Conservation (phyloP, 2,797 vertebrate genomes). For the Coregonus suidteri region DNA sequence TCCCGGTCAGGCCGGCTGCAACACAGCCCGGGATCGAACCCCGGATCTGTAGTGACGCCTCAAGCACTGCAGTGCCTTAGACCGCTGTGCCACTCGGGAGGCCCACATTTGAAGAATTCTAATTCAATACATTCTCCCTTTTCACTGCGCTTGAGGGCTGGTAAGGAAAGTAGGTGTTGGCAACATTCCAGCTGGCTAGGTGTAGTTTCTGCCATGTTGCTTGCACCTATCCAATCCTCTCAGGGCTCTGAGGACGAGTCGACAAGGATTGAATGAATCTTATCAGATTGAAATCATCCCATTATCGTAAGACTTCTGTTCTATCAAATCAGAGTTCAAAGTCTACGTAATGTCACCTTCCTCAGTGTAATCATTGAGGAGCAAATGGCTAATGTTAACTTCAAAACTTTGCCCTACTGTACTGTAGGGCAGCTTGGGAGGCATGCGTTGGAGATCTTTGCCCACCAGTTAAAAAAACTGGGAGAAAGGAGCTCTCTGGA, state of each 20-base stretch:
- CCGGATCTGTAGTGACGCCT: too few species aligned
- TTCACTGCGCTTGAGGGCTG: too few species aligned
- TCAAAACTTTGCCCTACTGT: neutral
- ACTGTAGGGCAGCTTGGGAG: neutral
- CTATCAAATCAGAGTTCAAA: slow-evolving; percentile 18
- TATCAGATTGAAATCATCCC: neutral
- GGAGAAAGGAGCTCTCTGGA: neutral
- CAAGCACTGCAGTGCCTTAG: too few species aligned
- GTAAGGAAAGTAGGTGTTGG: too few species aligned
- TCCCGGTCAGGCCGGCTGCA: too few species aligned
- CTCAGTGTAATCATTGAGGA: neutral
- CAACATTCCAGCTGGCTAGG: too few species aligned
- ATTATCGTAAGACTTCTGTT: neutral
- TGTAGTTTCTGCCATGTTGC: too few species aligned
- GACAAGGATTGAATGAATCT: neutral
- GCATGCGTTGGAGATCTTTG: neutral
- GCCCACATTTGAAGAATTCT: neutral
- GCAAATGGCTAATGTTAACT: slow-evolving; percentile 13
- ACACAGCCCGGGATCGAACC: too few species aligned
- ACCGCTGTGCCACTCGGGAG: too few species aligned
- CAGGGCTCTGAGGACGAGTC: neutral
- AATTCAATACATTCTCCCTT: neutral
- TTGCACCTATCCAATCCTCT: neutral
- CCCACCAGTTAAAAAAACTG: neutral
- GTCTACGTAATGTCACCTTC: slow-evolving; percentile 7